Base-by-base conservation (phyloP, 1,140 invertebrate genomes). In the Ylistrum balloti region DNA sequence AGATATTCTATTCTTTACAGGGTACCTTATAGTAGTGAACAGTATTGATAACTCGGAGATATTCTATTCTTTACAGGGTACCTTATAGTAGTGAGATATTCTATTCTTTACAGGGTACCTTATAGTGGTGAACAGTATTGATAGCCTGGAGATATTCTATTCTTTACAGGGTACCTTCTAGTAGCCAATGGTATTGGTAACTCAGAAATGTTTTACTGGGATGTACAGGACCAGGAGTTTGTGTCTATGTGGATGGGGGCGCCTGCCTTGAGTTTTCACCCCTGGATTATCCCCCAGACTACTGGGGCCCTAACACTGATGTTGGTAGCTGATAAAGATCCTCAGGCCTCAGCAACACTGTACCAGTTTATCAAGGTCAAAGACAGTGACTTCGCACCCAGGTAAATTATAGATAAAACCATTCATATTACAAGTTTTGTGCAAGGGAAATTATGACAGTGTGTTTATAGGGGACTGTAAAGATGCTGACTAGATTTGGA, bases 351-450 rank as follows among this genome's bases (percentile, higher is more conserved):
- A 28, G 86, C 93, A 10, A 91, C 88, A 13, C 28, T 96, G 3
- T 94, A 93, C 90, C 94, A 95, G 88, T 85, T 95, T 48, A 90
- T 94, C 1, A 92, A 94, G 87, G 88, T 95, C 9, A 93, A 93
- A 38, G 90, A 93, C 45, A 96, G 95, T 92, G 95, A 95, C 91
- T 96, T 92, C 92, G 93, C 94, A 2, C 95, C 95, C 90, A 95
- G 95, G 95, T 95, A 91, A 88, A 48, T 74, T 28, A 74, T 5
- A 41, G 28, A 22, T 9, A n/a, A 86, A 32, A 35, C 10, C 9
- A 9, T 15, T 15, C 17, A 13, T 13, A 17, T 89, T 38, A 56
- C 28, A 86, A 1, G 20, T 41, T 33, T 85, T 88, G 33, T 17
- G 10, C 5, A 38, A 38, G 35, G 22, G 33, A 13, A 45, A 35